phyloP scores from a whole-genome alignment of 2,888 invertebrate species.

The Ophion costatus region DNA sequence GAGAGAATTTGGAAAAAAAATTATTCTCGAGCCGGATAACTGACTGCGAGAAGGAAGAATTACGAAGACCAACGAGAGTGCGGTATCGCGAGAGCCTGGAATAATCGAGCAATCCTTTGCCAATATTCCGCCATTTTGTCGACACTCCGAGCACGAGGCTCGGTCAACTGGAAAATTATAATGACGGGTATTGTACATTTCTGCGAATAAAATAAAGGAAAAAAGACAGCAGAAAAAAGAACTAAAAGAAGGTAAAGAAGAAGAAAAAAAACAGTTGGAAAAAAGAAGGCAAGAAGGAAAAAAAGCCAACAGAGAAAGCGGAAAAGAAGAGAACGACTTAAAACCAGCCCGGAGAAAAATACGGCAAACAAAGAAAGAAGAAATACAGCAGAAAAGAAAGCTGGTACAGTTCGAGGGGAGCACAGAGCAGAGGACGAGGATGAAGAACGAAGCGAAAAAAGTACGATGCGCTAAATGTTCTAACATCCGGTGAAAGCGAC shows the following conservation, averaged over 20 bases:
- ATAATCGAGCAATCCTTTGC: too few species aligned
- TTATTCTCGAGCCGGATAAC: too few species aligned
- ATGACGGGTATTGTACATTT: too few species aligned
- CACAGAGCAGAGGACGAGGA: neutral
- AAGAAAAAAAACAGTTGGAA: neutral
- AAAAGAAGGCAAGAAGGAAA: neutral
- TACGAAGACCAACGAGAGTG: too few species aligned
- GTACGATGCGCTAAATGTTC: conserved; percentile 37
- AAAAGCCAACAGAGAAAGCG: neutral
- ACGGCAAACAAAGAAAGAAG: conserved; percentile 17
- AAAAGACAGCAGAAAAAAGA: neutral
- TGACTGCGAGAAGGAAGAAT: too few species aligned
- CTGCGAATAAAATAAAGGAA: too few species aligned
- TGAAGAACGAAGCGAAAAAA: neutral
- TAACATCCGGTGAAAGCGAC: conserved; percentile 44
- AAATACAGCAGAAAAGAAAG: neutral
- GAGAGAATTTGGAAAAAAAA: too few species aligned
- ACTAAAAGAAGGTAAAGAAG: neutral
- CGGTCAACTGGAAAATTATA: too few species aligned
- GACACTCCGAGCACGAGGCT: too few species aligned
- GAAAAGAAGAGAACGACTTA: conserved; percentile 9
- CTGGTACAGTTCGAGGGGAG: neutral
- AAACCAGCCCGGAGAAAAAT: conserved; percentile 20
- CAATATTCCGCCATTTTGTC: too few species aligned
- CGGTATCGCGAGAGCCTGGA: too few species aligned